Evolutionary conservation across 1,140 invertebrate species (phyloP), one percentile per base, ranked within the genome.

Genomic region (Dysdera silvatica): DNA sequence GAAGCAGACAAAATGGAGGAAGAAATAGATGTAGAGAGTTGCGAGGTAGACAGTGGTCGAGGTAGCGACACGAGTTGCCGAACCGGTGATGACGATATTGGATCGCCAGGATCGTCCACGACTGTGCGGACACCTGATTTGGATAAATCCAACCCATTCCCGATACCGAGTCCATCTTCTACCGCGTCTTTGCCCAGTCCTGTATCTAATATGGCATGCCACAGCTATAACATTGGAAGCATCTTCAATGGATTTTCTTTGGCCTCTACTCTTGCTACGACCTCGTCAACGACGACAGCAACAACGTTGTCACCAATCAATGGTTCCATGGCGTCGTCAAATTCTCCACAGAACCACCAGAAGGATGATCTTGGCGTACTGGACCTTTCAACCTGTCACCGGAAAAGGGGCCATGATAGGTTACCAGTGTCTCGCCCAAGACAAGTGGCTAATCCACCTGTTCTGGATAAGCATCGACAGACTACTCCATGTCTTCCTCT

Each of bases 391-490:
- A 41, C 33, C 4, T 55, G 51, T 33, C 41, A 41, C 14, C 28
- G 53, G 20, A 61, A 66, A 20, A 20, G 52, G 28, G 47, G 18
- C 23, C 57, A 52, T 23, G 58, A 61, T 2, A 3, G 32, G 20
- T 31, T 48, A 14, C 14, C 40, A 2, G 37, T 24, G n/a, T 57
- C 47, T 18, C 56, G 57, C 18, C 40, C 63, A 28, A 65, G 57
- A 20, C 65, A 54, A 12, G 57, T 60, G 20, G 65, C 58, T 5
- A 66, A 66, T 31, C 65, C 65, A 12, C 52, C 65, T 5, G 65
- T 66, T 28, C 52, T 66, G 26, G 65, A 66, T 32, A 61, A 66
- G 37, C 58, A 28, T 16, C 51, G 65, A 12, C 53, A 61, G n/a
- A 52, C 56, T 1, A 49, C 40, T 4, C 8, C 48, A 2, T 41